A percentile compares a stretch with the other conserved stretches of the same genome.
Evolutionary conservation across 2,113 vertebrate species (phyloP).

Genomic region (Sinocyclocheilus maitianheensis): DNA sequence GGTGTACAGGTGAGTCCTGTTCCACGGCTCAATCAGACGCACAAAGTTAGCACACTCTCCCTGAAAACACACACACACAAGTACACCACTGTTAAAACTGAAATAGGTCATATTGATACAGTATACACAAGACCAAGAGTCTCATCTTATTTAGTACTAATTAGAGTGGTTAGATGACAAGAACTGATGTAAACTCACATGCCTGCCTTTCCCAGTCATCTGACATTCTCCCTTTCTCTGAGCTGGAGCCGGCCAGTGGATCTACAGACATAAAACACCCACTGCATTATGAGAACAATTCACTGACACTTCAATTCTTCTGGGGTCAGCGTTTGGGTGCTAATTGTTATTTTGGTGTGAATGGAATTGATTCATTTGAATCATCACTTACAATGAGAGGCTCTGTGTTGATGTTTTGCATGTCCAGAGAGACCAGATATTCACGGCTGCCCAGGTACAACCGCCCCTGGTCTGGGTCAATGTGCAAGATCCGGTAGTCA

Average conservation of each 20-base stretch:
- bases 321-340: background rate
- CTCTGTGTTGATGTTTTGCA: slow-evolving; percentile 85
- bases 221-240: slow-evolving; percentile 82
- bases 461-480: slow-evolving; percentile 85
- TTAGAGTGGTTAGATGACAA: background rate
- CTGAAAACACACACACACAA: slow-evolving; percentile 56
- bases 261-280: slow-evolving; percentile 65
- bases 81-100: slow-evolving; percentile 27
- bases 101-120: background rate
- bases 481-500: slow-evolving; percentile 81
- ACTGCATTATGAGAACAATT: background rate
- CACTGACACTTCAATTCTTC: background rate
- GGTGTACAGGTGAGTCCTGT: slow-evolving; percentile 84
- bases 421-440: slow-evolving; percentile 83
- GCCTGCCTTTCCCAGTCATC: slow-evolving; percentile 82
- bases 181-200: slow-evolving; percentile 67
- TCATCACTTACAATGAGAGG: slow-evolving; percentile 79
- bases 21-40: slow-evolving; percentile 81
- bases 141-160: background rate
- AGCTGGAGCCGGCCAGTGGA: slow-evolving; percentile 82
- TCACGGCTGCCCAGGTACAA: slow-evolving; percentile 83
- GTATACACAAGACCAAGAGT: background rate
- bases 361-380: background rate
- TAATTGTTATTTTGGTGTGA: background rate
- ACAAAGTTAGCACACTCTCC: slow-evolving; percentile 78